A percentile compares a stretch with the other conserved stretches of the same genome.
Evolutionary conservation across 1,140 invertebrate genomes (phyloP).

Genomic region (Homalodisca vitripennis): DNA sequence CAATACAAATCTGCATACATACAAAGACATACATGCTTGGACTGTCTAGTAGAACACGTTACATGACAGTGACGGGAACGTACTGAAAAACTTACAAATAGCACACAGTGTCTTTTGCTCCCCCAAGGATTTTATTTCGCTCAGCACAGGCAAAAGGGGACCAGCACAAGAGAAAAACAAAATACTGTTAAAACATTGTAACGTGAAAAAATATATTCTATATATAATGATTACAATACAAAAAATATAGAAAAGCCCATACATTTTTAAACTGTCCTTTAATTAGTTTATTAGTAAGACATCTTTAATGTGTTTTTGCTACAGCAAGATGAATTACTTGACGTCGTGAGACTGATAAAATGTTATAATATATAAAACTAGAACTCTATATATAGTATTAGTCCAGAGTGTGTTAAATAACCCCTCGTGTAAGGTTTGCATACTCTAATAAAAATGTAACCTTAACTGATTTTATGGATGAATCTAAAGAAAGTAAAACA

Average conservation of each 20-base stretch:
- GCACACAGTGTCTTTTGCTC: neutral
- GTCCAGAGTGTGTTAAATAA: no score
- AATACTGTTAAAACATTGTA: slow-evolving; percentile 32
- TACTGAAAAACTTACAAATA: slow-evolving; percentile 18
- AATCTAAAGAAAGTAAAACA: no score
- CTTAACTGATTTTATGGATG: no score
- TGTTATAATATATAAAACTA: neutral
- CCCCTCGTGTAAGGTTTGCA: no score
- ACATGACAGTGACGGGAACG: no score
- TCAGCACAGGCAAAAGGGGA: slow-evolving; percentile 75
- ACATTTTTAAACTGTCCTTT: slow-evolving; percentile 31
- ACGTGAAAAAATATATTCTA: neutral
- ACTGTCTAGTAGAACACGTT: no score
- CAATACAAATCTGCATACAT: no score
- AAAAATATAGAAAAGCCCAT: neutral
- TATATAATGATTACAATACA: neutral
- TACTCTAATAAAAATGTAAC: no score
- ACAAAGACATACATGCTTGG: no score
- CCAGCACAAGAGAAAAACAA: slow-evolving; percentile 56
- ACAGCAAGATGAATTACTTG: slow-evolving; percentile 28
- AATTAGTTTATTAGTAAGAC: slow-evolving; percentile 1
- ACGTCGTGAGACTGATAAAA: slow-evolving; percentile 21
- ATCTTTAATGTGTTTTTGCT: neutral
- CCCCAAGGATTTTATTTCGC: slow-evolving; percentile 54
- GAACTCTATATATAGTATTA: neutral